Conservation (phyloP, 2,113 vertebrate genomes). For the Capra hircus region DNA sequence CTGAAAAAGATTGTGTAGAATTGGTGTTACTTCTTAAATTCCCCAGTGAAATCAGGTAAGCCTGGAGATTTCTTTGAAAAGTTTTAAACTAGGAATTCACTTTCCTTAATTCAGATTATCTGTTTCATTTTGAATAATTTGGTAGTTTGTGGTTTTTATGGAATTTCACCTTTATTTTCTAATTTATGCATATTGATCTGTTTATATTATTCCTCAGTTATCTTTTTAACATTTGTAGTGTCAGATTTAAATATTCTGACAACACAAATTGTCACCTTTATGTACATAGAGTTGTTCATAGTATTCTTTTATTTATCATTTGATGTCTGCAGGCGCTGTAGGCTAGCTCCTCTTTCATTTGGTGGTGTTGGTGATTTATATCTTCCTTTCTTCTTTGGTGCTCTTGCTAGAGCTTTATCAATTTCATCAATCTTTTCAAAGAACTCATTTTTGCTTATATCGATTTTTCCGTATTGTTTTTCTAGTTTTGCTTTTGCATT, state of each 20-base stretch:
- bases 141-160: neutral
- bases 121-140: neutral
- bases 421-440: neutral
- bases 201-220: neutral
- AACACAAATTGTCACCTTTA: neutral
- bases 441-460: neutral
- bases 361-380: neutral
- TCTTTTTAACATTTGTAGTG: neutral
- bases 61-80: neutral
- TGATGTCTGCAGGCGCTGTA: neutral
- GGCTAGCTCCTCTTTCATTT: neutral
- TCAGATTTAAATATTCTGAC: neutral
- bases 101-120: neutral
- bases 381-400: neutral
- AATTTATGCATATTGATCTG: neutral
- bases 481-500: neutral
- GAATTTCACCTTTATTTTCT: neutral
- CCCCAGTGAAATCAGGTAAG: neutral
- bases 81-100: neutral
- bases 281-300: neutral
- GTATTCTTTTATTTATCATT: neutral
- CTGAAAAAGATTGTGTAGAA: neutral
- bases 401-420: neutral
- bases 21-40: neutral
- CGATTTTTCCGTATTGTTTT: neutral